Evolutionary conservation across 2,888 invertebrate genomes (phyloP).

Genomic region (Electrophaes corylata): DNA sequence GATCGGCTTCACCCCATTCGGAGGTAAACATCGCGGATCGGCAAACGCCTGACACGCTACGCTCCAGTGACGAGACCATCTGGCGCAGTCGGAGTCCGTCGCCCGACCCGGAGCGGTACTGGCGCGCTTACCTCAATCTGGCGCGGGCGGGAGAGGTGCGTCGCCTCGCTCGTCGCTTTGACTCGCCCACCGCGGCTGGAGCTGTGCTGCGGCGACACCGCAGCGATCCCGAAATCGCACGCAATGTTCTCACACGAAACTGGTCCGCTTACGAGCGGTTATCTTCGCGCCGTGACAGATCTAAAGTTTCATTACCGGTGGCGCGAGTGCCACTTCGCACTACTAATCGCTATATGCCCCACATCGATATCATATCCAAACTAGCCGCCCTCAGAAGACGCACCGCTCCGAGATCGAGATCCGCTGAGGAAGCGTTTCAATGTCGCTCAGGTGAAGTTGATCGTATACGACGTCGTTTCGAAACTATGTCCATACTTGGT

Average conservation of each 20-base stretch:
- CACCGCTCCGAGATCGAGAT: slow-evolving; percentile 75
- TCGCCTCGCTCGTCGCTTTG: slow-evolving; percentile 91
- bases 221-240: slow-evolving; percentile 91
- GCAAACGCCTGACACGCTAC: slow-evolving; percentile 81
- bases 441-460: slow-evolving; percentile 88
- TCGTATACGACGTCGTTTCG: slow-evolving; percentile 89
- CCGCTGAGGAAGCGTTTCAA: slow-evolving; percentile 77
- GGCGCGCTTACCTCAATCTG: slow-evolving; percentile 87
- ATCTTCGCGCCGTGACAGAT: slow-evolving; percentile 55
- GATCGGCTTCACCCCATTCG: slow-evolving; percentile 82
- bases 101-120: slow-evolving; percentile 89
- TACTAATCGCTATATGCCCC: slow-evolving; percentile 92
- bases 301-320: slow-evolving; percentile 85
- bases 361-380: slow-evolving; percentile 95
- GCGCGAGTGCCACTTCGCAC: slow-evolving; percentile 85
- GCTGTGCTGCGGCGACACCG: slow-evolving; percentile 86
- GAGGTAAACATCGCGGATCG: slow-evolving; percentile 75
- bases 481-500: slow-evolving; percentile 88
- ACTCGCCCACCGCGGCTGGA: slow-evolving; percentile 85
- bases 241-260: slow-evolving; percentile 80
- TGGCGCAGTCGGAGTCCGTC: slow-evolving; percentile 89
- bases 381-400: slow-evolving; percentile 87
- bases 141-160: slow-evolving; percentile 91
- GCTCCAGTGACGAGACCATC: slow-evolving; percentile 86
- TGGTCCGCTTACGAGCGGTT: slow-evolving; percentile 77